Percentiles rank a stretch among this genome's conserved stretches.
Evolutionary conservation across 2,888 invertebrate genomes (phyloP).

Genomic region (Heliconius sara): DNA sequence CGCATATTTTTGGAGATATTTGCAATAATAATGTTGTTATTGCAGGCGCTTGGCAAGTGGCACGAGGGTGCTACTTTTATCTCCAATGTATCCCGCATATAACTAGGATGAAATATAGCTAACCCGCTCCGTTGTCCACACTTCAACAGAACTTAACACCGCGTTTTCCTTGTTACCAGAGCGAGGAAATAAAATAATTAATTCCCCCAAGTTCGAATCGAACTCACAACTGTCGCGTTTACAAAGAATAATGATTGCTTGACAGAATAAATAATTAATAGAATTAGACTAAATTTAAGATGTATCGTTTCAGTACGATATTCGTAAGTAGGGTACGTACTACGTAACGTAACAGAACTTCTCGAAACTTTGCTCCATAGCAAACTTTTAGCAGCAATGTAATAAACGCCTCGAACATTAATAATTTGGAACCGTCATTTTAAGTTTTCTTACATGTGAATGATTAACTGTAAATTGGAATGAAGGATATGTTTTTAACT

Average conservation of each 20-base stretch:
- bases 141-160: no score
- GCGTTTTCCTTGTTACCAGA: no score
- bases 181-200: no score
- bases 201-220: no score
- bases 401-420: conserved; percentile 28
- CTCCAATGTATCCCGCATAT: no score
- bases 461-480: conserved; percentile 9
- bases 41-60: neutral
- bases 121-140: no score
- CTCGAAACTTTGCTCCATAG: conserved; percentile 4
- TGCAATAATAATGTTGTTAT: no score
- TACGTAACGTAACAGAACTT: neutral
- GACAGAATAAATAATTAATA: neutral
- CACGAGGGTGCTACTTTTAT: neutral
- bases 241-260: no score
- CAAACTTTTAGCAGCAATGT: conserved; percentile 22
- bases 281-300: conserved; percentile 12
- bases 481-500: neutral
- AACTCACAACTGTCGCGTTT: no score
- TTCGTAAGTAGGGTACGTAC: neutral
- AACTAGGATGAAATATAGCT: no score
- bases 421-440: conserved; percentile 21
- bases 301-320: neutral
- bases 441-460: conserved; percentile 20
- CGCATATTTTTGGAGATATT: no score